Base-by-base conservation (phyloP, 1,140 invertebrate genomes). In the Armadillidium nasatum region DNA sequence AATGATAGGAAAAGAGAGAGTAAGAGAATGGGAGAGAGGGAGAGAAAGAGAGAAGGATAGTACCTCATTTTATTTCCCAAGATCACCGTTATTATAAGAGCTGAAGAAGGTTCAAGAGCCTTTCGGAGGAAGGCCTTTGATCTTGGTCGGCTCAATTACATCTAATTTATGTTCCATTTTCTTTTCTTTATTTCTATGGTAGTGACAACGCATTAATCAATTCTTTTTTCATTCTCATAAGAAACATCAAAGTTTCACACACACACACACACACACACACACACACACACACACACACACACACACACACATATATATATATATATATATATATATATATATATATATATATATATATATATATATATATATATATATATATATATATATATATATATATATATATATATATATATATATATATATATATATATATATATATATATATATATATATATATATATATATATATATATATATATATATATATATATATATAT, bases 361-460 rank as follows among this genome's bases (percentile, higher is more conserved):
- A 15, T 15, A 13, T 60, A 19, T 15, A 60, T 60, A 60, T 15
- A 19, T 19, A 19, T 60, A 19, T 19, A 19, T 60, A 60, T 60
- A 60, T 19, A 19, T 15, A 15, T 60, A 60, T 19, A 15, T 13
- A 15, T 15, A 13, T 60, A 60, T 19, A 60, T 60, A 15, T 15
- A 60, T 60, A 19, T 60, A 19, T 19, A 60, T 60, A 19, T 60
- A 60, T 60, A 15, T 15, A 60, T 15, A 60, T 13, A 19, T 60
- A 60, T 60, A 60, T 60, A 60, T 60, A 60, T 60, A 60, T 60
- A 60, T 60, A 60, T 60, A 60, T 60, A 60, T 60, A 60, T 60
- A 60, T 60, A 60, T 60, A 60, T 60, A 19, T 60, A 60, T 15
- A 15, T 60, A 60, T 60, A 60, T 19, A 60, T 60, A 19, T 19